Base-by-base conservation (phyloP, 2,888 invertebrate species). In the Diplazon laetatorius region DNA sequence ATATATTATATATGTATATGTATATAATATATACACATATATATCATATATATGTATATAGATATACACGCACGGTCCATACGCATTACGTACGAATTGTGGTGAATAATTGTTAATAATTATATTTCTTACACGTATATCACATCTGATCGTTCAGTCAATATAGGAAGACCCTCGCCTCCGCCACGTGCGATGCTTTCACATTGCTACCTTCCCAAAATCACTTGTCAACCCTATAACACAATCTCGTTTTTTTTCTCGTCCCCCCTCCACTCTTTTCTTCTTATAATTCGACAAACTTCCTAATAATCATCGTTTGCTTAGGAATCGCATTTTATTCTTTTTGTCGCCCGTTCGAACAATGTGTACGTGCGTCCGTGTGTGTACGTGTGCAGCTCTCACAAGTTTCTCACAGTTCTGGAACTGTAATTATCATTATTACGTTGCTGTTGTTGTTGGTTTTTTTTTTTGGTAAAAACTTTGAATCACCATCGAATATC, bases 81-180 rank as follows among this genome's bases (percentile, higher is more conserved):
- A 30, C 30, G 6, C 35, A 69, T 66, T 50, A 73, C 77, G 73
- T 84, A 86, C 87, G 86, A 44, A 88, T 87, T 87, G 87, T 85
- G 85, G 85, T 88, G 86, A 88, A 88, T 87, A 88, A 89, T 87
- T 84, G 86, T 87, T 84, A 86, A 84, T 87, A 85, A 86, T 86
- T 86, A 87, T n/a, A n/a, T 89, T 89, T 87, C 90, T 90, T 90
- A 90, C 88, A 87, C 88, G 86, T 90, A 91, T 91, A 91, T 91
- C 91, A 91, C 91, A 91, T 91, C 90, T 90, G 90, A 90, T 90
- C 90, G 87, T 91, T 91, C 91, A 91, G 91, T 91, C 90, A 90
- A 87, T 90, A 87, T 90, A 91, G 91, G 91, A 91, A 91, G 91
- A 90, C 90, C 90, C 90, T 89, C 88, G 88, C 85, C 87, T 85